Percentiles rank a stretch among this genome's conserved stretches.
Evolutionary conservation across 1,140 invertebrate species (phyloP).

Genomic region (Drosophila lacteicornis): DNA sequence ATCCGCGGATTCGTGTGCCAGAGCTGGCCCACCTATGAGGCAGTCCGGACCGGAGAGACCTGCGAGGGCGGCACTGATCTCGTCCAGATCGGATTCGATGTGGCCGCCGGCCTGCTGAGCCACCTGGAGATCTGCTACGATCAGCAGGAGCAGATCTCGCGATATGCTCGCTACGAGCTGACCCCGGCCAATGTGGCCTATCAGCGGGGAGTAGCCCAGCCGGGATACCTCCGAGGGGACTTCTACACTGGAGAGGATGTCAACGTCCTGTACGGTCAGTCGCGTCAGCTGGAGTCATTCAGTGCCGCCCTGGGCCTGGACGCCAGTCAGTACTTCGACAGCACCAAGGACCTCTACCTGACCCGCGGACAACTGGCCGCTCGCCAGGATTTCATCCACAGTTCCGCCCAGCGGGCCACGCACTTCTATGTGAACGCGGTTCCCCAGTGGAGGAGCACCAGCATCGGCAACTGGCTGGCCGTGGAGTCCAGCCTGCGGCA

Average conservation of each 20-base stretch:
- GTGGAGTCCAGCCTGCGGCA: slow-evolving; percentile 84
- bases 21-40: slow-evolving; percentile 65
- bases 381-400: slow-evolving; percentile 88
- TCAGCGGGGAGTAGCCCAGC: slow-evolving; percentile 66
- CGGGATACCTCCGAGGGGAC: slow-evolving; percentile 63
- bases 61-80: slow-evolving; percentile 66
- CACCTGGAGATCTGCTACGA: slow-evolving; percentile 72
- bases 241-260: slow-evolving; percentile 67
- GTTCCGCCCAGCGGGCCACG: slow-evolving; percentile 87
- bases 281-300: slow-evolving; percentile 54
- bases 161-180: slow-evolving; percentile 63
- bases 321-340: slow-evolving; percentile 65
- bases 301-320: slow-evolving; percentile 38
- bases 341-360: slow-evolving; percentile 84
- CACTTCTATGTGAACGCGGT: slow-evolving; percentile 88
- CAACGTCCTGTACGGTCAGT: slow-evolving; percentile 57
- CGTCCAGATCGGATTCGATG: slow-evolving; percentile 69
- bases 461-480: slow-evolving; percentile 87
- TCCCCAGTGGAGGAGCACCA: slow-evolving; percentile 88
- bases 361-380: slow-evolving; percentile 88
- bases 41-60: slow-evolving; percentile 42
- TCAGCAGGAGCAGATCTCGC: slow-evolving; percentile 53
- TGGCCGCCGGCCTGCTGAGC: slow-evolving; percentile 56
- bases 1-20: slow-evolving; percentile 68
- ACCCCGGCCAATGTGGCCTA: slow-evolving; percentile 62